Percentiles rank a stretch among this genome's conserved stretches.
Evolutionary conservation across 2,888 invertebrate species (phyloP).

Genomic region (Hydraecia micacea): DNA sequence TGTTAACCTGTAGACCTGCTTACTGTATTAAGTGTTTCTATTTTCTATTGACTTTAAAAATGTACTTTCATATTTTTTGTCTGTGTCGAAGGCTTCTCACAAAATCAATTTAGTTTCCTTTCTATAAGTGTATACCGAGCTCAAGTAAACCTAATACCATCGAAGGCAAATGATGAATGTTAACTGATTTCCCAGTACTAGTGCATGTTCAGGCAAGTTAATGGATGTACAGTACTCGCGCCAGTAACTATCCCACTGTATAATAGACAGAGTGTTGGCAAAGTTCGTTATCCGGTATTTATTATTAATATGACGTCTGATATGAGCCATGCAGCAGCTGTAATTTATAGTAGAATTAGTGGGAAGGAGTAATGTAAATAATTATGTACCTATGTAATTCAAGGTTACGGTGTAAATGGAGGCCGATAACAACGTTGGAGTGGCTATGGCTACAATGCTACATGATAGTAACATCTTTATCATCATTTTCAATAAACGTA

Average conservation of each 20-base stretch:
- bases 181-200: slow-evolving; percentile 42
- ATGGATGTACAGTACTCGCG: slow-evolving; percentile 27
- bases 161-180: slow-evolving; percentile 37
- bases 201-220: slow-evolving; percentile 32
- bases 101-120: background rate
- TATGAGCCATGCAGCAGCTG: slow-evolving; percentile 54
- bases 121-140: slow-evolving; percentile 12
- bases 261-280: slow-evolving; percentile 50
- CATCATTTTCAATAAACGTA: slow-evolving; percentile 1
- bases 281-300: slow-evolving; percentile 61
- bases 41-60: background rate
- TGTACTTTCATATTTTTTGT: background rate
- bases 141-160: slow-evolving; percentile 1
- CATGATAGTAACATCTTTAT: background rate
- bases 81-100: background rate
- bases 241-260: slow-evolving; percentile 35
- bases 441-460: background rate
- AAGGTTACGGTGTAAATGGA: slow-evolving; percentile 35
- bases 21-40: background rate
- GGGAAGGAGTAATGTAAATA: slow-evolving; percentile 44
- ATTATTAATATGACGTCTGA: slow-evolving; percentile 58
- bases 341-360: slow-evolving; percentile 51
- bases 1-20: background rate
- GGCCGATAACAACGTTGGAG: background rate
- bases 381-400: slow-evolving; percentile 37